Evolutionary conservation across 2,113 vertebrate genomes (phyloP).

Genomic region (Sebastes schlegelii): DNA sequence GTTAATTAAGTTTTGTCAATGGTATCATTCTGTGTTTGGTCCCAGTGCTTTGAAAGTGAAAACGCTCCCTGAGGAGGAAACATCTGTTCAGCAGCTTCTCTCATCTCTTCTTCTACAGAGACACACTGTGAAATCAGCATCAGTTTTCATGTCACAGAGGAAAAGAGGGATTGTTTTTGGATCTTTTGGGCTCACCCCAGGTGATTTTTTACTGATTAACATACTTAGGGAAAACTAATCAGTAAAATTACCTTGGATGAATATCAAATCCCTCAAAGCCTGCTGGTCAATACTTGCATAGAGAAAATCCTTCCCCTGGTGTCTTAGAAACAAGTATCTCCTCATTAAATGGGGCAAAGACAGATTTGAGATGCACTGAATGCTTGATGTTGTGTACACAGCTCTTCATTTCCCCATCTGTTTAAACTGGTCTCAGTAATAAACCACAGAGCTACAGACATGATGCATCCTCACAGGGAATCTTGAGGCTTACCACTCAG

Average conservation of each 20-base stretch:
- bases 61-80: conserved; percentile 12
- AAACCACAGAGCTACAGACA: conserved; percentile 13
- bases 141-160: conserved; percentile 25
- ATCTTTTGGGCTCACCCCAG: conserved; percentile 16
- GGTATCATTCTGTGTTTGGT: neutral
- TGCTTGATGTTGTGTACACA: conserved; percentile 24
- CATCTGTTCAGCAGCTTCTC: conserved; percentile 20
- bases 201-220: conserved; percentile 43
- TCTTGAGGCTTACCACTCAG: conserved; percentile 21
- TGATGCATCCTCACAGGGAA: conserved; percentile 4
- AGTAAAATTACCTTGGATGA: conserved; percentile 44
- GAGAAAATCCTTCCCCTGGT: conserved; percentile 9
- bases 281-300: conserved; percentile 18
- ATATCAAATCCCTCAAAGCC: conserved; percentile 31
- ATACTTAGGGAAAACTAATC: conserved; percentile 33
- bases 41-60: neutral
- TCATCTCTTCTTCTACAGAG: neutral
- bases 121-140: neutral
- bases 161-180: conserved; percentile 17
- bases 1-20: conserved; percentile 18
- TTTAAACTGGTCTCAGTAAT: conserved; percentile 39
- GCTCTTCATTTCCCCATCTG: conserved; percentile 29
- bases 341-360: conserved; percentile 27
- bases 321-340: conserved; percentile 26
- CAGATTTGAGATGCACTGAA: conserved; percentile 15